Percentiles rank a stretch among this genome's conserved stretches.
These are phyloP conservation scores for Byasa hedistus DNA, from an alignment of 2,888 invertebrate species.

Conservation along the genomic window DNA sequence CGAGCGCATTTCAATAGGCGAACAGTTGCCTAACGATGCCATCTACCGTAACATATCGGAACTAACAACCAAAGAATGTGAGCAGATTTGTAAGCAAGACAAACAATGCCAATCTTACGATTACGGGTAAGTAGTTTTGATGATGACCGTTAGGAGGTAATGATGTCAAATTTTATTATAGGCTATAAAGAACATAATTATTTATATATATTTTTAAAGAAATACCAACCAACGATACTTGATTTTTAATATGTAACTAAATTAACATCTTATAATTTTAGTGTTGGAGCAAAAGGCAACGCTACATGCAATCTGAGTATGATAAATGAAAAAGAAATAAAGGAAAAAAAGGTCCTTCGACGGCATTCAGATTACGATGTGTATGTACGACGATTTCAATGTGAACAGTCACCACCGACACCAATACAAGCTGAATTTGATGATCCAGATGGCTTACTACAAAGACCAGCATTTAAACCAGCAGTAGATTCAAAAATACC, in stretches of 20 bases:
- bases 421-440: conserved; percentile 58
- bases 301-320: conserved; percentile 69
- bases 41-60: conserved; percentile 81
- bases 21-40: conserved; percentile 79
- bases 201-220: background rate
- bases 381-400: conserved; percentile 62
- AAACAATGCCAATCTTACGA: conserved; percentile 82
- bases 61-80: conserved; percentile 81
- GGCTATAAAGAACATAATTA: background rate
- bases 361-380: conserved; percentile 70
- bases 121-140: conserved; percentile 76
- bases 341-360: conserved; percentile 52
- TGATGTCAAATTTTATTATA: background rate
- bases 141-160: background rate
- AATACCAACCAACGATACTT: background rate
- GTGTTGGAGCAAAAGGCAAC: conserved; percentile 74
- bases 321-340: conserved; percentile 57
- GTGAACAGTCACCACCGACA: conserved; percentile 65
- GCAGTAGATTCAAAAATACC: conserved; percentile 59
- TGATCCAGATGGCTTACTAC: conserved; percentile 51
- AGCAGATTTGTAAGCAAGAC: conserved; percentile 82
- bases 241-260: background rate
- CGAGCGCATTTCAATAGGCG: conserved; percentile 82
- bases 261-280: conserved; percentile 37
- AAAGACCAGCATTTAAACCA: conserved; percentile 64